phyloP scores from a whole-genome alignment of 2,888 invertebrate genomes.

The Torymus auratus region DNA sequence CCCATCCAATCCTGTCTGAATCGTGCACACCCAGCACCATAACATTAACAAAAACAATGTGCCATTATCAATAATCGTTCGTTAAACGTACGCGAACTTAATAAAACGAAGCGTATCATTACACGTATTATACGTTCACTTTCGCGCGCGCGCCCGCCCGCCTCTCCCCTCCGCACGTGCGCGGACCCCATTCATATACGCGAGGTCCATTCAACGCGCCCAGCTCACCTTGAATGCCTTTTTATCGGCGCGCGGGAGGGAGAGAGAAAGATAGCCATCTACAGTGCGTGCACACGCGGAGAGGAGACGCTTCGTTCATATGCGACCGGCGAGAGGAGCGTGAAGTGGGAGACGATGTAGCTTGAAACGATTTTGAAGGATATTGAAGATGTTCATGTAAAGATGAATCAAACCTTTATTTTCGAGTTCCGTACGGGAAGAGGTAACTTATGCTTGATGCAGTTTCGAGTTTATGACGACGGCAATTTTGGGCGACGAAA shows the following conservation, averaged over 20 bases:
- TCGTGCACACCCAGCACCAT: neutral
- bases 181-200: constrained; percentile 73
- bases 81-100: neutral
- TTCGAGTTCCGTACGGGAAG: too few relatives aligned
- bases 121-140: neutral
- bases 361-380: too few relatives aligned
- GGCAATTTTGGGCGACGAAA: too few relatives aligned
- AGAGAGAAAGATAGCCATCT: constrained; percentile 23
- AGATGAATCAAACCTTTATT: too few relatives aligned
- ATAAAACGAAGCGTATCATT: constrained; percentile 4
- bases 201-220: constrained; percentile 73
- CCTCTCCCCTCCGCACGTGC: too few relatives aligned
- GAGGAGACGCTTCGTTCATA: constrained; percentile 2
- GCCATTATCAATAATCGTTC: too few relatives aligned
- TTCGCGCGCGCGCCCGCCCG: neutral
- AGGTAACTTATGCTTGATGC: too few relatives aligned
- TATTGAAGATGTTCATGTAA: too few relatives aligned
- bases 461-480: too few relatives aligned
- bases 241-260: constrained; percentile 59
- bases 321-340: neutral
- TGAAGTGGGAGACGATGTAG: too few relatives aligned
- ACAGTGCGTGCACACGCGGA: constrained; percentile 32
- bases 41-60: too few relatives aligned
- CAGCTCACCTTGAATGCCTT: constrained; percentile 73
- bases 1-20: neutral